Evolutionary conservation across 2,888 invertebrate genomes (phyloP).

Genomic region (Xanthorhoe designata): DNA sequence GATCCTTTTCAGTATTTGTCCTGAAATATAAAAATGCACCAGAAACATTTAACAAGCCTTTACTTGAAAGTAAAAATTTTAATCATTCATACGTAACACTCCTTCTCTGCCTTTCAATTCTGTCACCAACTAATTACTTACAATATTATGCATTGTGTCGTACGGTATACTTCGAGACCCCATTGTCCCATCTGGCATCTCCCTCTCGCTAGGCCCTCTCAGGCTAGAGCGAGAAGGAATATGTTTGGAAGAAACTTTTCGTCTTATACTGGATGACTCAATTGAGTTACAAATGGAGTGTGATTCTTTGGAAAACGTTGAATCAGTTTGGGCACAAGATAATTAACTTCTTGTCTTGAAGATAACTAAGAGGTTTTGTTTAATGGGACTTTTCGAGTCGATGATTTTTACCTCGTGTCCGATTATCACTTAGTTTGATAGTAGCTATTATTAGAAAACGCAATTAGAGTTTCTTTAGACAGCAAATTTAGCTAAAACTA

Average conservation of each 20-base stretch:
- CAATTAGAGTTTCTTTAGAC: no score
- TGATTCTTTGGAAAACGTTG: slow-evolving; percentile 1
- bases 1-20: no score
- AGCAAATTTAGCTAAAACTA: no score
- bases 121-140: slow-evolving; percentile 37
- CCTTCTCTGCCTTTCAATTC: slow-evolving; percentile 11
- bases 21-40: no score
- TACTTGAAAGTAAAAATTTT: no score
- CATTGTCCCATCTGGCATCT: slow-evolving; percentile 19
- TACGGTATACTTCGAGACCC: slow-evolving; percentile 14
- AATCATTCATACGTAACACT: neutral
- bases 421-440: neutral
- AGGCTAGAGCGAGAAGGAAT: slow-evolving; percentile 3
- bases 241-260: slow-evolving; percentile 17
- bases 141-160: slow-evolving; percentile 39
- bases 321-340: neutral
- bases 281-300: slow-evolving; percentile 12
- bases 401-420: neutral
- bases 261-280: slow-evolving; percentile 4
- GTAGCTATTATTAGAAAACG: no score
- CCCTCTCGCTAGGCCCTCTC: slow-evolving; percentile 2
- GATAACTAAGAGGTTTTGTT: neutral
- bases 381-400: neutral
- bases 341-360: slow-evolving; percentile 2
- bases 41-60: no score